A percentile compares a stretch with the other conserved stretches of the same genome.
phyloP scores from a whole-genome alignment of 2,888 invertebrate genomes.

The Lasioglossum figueresi region DNA sequence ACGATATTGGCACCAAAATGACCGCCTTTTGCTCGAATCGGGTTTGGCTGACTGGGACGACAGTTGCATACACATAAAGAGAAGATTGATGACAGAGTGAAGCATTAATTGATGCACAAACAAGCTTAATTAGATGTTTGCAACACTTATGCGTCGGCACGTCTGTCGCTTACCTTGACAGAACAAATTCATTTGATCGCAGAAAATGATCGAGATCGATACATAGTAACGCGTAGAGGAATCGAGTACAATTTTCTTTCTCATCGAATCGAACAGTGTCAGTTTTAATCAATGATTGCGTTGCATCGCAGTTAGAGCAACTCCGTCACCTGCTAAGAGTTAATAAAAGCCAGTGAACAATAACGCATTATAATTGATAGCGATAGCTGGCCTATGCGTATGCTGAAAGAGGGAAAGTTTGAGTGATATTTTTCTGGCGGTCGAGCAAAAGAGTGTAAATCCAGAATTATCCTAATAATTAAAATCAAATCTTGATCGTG shows the following conservation, averaged over 20 bases:
- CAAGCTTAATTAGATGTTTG: not conserved
- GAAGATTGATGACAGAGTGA: not conserved
- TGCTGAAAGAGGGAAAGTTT: slow-evolving; percentile 63
- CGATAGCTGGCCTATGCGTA: slow-evolving; percentile 46
- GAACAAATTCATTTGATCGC: not conserved
- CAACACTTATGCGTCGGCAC: not conserved
- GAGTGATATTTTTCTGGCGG: slow-evolving; percentile 20
- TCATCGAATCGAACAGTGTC: not conserved
- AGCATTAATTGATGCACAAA: slow-evolving; percentile 11
- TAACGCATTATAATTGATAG: slow-evolving; percentile 46
- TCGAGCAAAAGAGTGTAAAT: not conserved
- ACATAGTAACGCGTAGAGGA: not conserved
- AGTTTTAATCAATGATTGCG: not conserved
- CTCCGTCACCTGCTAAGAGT: slow-evolving; percentile 73
- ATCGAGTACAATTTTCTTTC: slow-evolving; percentile 6
- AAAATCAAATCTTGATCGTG: not conserved
- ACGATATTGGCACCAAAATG: no score
- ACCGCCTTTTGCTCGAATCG: no score
- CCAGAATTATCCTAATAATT: not conserved
- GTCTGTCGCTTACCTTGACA: slow-evolving; percentile 36
- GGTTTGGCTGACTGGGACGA: not conserved
- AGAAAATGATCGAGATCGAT: not conserved
- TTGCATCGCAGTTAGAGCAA: slow-evolving; percentile 29
- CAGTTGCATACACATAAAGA: not conserved
- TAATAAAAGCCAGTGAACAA: slow-evolving; percentile 59